phyloP scores from a whole-genome alignment of 2,113 vertebrate species.

The Triplophysa dalaica region DNA sequence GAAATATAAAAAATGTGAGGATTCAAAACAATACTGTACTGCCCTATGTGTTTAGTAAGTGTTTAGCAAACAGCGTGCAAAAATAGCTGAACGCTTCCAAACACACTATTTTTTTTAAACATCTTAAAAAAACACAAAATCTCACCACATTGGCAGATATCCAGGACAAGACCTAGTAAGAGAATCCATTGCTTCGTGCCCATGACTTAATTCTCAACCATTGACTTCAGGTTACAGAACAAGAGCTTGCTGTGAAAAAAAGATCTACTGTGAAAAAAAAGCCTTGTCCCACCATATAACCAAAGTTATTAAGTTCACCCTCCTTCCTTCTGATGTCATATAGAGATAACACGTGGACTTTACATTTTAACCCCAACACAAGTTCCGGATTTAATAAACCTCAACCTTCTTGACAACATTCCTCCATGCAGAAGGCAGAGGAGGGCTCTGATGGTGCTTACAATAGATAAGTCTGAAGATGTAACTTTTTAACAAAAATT shows the following conservation, averaged over 20 bases:
- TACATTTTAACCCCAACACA: slow-evolving; percentile 60
- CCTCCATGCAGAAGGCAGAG: not conserved
- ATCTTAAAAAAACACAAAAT: not conserved
- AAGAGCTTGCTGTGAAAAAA: not conserved
- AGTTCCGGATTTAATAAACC: slow-evolving; percentile 51
- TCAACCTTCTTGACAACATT: not conserved
- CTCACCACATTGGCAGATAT: slow-evolving; percentile 60
- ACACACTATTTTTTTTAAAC: not conserved
- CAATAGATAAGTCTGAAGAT: not conserved
- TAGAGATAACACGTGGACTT: slow-evolving; percentile 73
- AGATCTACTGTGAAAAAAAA: not conserved
- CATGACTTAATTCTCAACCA: slow-evolving; percentile 19
- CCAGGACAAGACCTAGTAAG: slow-evolving; percentile 52
- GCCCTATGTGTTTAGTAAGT: not conserved
- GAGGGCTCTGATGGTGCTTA: not conserved
- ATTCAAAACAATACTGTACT: not conserved
- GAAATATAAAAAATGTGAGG: not conserved
- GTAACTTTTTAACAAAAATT: slow-evolving; percentile 10
- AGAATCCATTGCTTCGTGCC: slow-evolving; percentile 42
- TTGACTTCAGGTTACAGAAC: not conserved
- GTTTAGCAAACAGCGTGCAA: not conserved
- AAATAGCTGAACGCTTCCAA: not conserved
- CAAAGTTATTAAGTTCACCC: slow-evolving; percentile 9
- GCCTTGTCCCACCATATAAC: not conserved
- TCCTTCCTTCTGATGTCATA: slow-evolving; percentile 10